Conservation (phyloP, 1,140 invertebrate species). For the Psix sp. region DNA sequence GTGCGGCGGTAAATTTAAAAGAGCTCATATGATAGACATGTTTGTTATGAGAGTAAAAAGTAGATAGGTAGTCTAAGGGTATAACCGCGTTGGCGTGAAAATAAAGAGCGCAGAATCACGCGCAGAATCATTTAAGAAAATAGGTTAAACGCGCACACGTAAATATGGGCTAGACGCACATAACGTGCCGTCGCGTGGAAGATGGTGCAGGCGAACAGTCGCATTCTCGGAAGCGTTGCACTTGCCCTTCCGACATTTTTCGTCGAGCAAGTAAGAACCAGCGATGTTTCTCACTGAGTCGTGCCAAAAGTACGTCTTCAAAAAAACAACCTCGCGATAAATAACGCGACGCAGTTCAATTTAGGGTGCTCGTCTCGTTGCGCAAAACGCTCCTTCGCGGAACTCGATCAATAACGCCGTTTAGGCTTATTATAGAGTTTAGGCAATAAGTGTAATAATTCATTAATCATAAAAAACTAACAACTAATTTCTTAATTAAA, state of each 20-base stretch:
- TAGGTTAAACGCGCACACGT: slow-evolving; percentile 40
- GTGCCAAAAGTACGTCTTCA: slow-evolving; percentile 25
- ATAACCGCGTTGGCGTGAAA: too few species aligned
- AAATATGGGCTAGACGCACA: slow-evolving; percentile 53
- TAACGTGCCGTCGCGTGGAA: slow-evolving; percentile 46
- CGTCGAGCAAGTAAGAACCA: slow-evolving; percentile 50
- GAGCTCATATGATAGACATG: too few species aligned
- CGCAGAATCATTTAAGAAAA: slow-evolving; percentile 53
- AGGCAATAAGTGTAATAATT: slow-evolving; percentile 53
- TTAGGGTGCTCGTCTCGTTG: slow-evolving; percentile 50
- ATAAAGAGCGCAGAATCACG: too few species aligned
- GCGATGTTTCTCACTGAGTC: slow-evolving; percentile 25
- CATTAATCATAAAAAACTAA: slow-evolving; percentile 44
- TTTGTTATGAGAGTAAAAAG: too few species aligned
- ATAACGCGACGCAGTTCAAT: not conserved
- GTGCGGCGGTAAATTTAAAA: too few species aligned
- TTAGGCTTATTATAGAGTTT: slow-evolving; percentile 56
- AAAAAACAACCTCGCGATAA: too few species aligned
- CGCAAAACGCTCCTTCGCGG: slow-evolving; percentile 47
- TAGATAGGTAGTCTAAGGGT: too few species aligned
- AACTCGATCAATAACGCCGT: slow-evolving; percentile 62
- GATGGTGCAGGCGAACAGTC: slow-evolving; percentile 46
- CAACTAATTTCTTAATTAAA: not conserved
- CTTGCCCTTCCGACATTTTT: slow-evolving; percentile 40
- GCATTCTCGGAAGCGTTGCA: slow-evolving; percentile 28